These are phyloP conservation scores for Anser brachyrhynchus DNA, from an alignment of 2,113 vertebrate species.

Conservation along the genomic window DNA sequence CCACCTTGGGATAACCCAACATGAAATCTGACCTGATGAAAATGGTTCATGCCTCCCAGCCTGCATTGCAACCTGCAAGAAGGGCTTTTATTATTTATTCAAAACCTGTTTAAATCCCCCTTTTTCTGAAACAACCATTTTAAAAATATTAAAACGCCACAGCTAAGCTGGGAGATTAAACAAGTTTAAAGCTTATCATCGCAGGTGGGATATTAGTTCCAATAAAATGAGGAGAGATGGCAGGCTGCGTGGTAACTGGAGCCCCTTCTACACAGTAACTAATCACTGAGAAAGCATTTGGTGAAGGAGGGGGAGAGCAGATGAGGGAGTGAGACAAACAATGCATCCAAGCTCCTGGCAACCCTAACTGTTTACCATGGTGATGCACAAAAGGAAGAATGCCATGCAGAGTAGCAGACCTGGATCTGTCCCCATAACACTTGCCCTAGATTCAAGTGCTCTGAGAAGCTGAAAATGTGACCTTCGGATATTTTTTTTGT, in stretches of 20 bases:
- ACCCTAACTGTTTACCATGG: slow-evolving; percentile 65
- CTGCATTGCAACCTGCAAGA: slow-evolving; percentile 58
- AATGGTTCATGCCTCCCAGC: slow-evolving; percentile 55
- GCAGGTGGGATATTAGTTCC: slow-evolving; percentile 71
- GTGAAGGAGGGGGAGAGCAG: slow-evolving; percentile 45
- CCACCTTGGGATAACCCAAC: slow-evolving; percentile 67
- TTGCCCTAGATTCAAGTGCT: slow-evolving; percentile 49
- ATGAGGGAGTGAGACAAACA: slow-evolving; percentile 46
- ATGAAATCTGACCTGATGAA: slow-evolving; percentile 61
- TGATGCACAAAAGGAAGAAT: slow-evolving; percentile 63
- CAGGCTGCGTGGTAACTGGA: slow-evolving; percentile 65
- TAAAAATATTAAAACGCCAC: slow-evolving; percentile 74
- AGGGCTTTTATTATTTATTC: slow-evolving; percentile 70
- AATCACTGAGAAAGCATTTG: slow-evolving; percentile 72
- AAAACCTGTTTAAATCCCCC: slow-evolving; percentile 70
- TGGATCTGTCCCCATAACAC: slow-evolving; percentile 32
- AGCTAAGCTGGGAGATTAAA: slow-evolving; percentile 75
- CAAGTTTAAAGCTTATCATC: slow-evolving; percentile 69
- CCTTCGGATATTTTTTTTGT: slow-evolving; percentile 4
- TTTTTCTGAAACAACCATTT: slow-evolving; percentile 66
- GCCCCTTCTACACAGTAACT: slow-evolving; percentile 60
- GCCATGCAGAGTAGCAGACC: not conserved
- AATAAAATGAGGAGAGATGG: slow-evolving; percentile 53
- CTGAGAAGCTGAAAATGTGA: slow-evolving; percentile 27
- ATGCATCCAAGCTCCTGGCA: slow-evolving; percentile 61